A percentile compares a stretch with the other conserved stretches of the same genome.
Conservation (phyloP, 2,797 vertebrate genomes). For the Tragelaphus oryx region DNA sequence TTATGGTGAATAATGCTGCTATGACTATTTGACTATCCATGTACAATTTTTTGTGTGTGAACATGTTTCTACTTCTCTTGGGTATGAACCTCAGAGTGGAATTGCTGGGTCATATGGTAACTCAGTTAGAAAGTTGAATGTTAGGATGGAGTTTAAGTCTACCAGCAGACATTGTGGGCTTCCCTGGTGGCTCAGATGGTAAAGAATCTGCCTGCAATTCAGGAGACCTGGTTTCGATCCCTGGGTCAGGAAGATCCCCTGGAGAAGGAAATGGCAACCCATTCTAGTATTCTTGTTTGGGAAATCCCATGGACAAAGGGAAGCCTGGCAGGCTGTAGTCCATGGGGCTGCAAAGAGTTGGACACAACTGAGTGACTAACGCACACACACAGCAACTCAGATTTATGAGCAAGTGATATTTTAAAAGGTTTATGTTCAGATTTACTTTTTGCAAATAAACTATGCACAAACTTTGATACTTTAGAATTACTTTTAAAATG, state of each 20-base stretch:
- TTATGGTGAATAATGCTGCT: background rate
- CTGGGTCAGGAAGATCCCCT: background rate
- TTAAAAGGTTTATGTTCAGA: background rate
- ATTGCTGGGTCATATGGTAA: constrained; percentile 5
- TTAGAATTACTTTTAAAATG: background rate
- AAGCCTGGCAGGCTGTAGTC: background rate
- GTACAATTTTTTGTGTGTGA: background rate
- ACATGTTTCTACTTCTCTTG: background rate
- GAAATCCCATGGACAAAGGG: background rate
- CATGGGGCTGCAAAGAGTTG: background rate
- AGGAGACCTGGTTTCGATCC: background rate
- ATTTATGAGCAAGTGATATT: background rate
- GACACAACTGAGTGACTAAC: background rate
- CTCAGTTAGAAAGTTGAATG: background rate
- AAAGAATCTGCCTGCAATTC: background rate
- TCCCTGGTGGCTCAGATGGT: background rate
- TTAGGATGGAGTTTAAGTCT: background rate
- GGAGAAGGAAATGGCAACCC: background rate
- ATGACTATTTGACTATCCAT: background rate
- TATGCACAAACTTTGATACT: background rate
- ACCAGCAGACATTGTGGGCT: background rate
- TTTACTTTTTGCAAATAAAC: background rate
- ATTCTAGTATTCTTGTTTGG: background rate
- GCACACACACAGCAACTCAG: background rate
- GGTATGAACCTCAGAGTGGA: background rate